Conservation (phyloP, 2,113 vertebrate species). For the Charadrius vociferus region DNA sequence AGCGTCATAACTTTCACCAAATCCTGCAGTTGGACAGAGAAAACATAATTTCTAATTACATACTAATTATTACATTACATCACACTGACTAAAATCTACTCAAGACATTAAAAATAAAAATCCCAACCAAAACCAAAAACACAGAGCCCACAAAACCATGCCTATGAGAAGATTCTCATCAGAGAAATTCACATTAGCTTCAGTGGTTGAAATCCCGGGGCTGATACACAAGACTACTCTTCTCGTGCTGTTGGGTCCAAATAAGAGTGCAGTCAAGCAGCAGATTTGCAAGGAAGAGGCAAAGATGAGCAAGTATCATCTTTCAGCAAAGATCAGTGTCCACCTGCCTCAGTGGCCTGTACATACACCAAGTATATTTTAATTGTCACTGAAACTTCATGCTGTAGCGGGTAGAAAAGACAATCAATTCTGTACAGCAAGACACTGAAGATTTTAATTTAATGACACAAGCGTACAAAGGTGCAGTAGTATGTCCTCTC, state of each 20-base stretch:
- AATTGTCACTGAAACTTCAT: background rate
- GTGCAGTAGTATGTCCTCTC: background rate
- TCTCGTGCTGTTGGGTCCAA: background rate
- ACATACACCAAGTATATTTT: background rate
- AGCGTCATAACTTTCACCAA: slow-evolving; percentile 87
- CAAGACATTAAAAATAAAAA: background rate
- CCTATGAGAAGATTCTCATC: background rate
- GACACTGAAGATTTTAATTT: background rate
- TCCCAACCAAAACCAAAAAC: background rate
- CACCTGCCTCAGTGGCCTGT: background rate
- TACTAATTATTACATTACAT: background rate
- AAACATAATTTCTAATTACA: background rate
- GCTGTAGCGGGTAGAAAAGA: background rate
- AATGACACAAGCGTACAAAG: background rate
- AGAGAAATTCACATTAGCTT: background rate
- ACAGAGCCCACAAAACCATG: background rate
- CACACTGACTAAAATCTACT: background rate
- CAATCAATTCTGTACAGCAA: background rate
- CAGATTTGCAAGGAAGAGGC: background rate
- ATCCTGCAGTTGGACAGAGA: slow-evolving; percentile 75
- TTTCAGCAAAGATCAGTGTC: background rate
- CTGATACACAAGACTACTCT: background rate
- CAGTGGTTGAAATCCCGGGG: background rate
- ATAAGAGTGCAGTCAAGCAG: background rate
- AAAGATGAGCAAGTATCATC: background rate